Evolutionary conservation across 2,888 invertebrate species (phyloP).

Genomic region (Oligia fasciuncula): DNA sequence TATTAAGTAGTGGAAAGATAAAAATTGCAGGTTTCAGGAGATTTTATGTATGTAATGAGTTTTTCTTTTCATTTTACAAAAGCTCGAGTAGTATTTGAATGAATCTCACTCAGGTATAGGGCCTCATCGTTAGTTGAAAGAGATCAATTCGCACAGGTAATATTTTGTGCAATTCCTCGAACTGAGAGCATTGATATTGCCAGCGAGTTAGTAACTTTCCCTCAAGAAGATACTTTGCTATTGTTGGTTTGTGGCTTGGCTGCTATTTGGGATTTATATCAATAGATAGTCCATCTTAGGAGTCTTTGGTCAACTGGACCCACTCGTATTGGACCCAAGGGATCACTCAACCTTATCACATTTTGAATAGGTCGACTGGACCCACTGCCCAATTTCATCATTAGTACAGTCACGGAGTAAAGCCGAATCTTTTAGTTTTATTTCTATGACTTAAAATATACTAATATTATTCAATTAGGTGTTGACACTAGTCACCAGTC

Average conservation of each 20-base stretch:
- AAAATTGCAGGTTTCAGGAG: constrained; percentile 31
- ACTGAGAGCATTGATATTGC: neutral
- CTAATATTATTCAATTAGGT: no score
- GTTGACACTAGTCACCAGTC: no score
- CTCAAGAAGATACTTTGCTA: neutral
- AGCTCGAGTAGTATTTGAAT: neutral
- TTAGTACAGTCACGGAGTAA: no score
- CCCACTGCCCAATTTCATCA: no score
- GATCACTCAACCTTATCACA: no score
- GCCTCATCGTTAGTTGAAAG: neutral
- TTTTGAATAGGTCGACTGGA: no score
- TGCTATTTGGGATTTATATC: neutral
- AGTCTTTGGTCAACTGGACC: no score
- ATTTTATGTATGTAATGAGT: constrained; percentile 14
- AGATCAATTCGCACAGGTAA: neutral
- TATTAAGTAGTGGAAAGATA: constrained; percentile 54
- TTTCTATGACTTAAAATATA: no score
- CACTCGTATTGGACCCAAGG: no score
- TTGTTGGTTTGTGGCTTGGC: neutral
- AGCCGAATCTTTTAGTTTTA: no score
- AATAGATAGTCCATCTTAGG: neutral
- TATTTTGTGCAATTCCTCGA: neutral
- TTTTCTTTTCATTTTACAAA: constrained; percentile 3
- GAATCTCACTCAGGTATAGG: neutral
- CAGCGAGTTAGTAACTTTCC: neutral